Evolutionary conservation across 2,113 vertebrate species (phyloP), one percentile per base, ranked within the genome.

Genomic region (Monopterus albus): DNA sequence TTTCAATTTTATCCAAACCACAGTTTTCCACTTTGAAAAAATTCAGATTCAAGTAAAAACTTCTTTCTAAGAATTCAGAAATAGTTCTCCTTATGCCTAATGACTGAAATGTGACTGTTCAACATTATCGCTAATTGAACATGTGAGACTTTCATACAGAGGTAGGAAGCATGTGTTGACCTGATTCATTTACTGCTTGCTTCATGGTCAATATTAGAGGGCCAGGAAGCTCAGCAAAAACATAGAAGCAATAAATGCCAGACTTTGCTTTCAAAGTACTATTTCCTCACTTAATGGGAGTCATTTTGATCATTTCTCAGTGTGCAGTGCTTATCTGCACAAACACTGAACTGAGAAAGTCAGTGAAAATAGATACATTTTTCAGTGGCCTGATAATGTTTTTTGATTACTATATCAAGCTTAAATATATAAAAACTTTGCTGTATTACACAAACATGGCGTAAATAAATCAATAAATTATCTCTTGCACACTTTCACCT

Each of bases 121-220:
- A 42, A 49, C 39, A 68, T 62, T 77, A 64, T 35, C n/a, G 13
- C 29, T 77, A 77, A 80, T 72, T 78, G 46, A 75, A 56, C 55
- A 61, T 65, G 58, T 47, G 74, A 73, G 81, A 65, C 70, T 43
- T 63, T 52, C 6, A 38, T 39, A 43, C 40, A 38, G 7, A 18
- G 23, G 63, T 66, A 52, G 70, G 73, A 84, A 60, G 28, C 68
- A 65, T 31, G 49, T 29, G 17, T 35, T 53, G 31, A 39, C 8
- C 38, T 71, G 29, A 85, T 49, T 62, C 7, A 52, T 79, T 84
- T 62, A 68, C 18, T 39, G 45, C 26, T 68, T 15, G 14, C 23
- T 62, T 69, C 36, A 33, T 60, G 45, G 26, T 36, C 55, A 31
- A 17, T 47, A 38, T 28, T 13, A 7, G 14, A 15, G 28, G 40